These are phyloP conservation scores for Eulimnadia texana DNA, from an alignment of 1,140 invertebrate genomes.

Conservation along the genomic window DNA sequence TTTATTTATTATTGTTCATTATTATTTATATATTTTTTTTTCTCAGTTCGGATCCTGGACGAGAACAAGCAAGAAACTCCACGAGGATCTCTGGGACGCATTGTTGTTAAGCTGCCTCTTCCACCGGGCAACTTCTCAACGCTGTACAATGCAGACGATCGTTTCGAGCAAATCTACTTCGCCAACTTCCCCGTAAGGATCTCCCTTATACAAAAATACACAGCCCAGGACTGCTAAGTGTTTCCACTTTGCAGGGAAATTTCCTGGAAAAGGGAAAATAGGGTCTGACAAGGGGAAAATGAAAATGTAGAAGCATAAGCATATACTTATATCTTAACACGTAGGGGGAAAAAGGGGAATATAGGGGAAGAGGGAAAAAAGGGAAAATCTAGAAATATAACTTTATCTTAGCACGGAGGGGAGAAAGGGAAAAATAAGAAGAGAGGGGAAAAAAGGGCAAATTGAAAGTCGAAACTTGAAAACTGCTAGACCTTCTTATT, in stretches of 20 bases:
- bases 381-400: neutral
- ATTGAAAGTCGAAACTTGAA: neutral
- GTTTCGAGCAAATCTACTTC: slow-evolving; percentile 67
- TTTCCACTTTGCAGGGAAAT: no score
- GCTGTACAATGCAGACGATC: slow-evolving; percentile 64
- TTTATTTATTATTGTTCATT: neutral
- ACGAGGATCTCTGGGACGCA: slow-evolving; percentile 57
- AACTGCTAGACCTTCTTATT: neutral
- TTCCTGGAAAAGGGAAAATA: no score
- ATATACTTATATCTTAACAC: no score
- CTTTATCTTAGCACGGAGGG: no score
- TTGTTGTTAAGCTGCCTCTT: slow-evolving; percentile 68
- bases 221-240: neutral
- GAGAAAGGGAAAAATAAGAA: no score
- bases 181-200: slow-evolving; percentile 55
- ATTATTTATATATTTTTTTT: neutral
- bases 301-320: no score
- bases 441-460: no score
- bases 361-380: neutral
- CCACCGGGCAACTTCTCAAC: slow-evolving; percentile 75
- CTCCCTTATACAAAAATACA: neutral
- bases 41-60: slow-evolving; percentile 52
- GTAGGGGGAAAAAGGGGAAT: neutral
- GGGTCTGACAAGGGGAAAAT: no score
- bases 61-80: slow-evolving; percentile 50